phyloP scores from a whole-genome alignment of 2,888 invertebrate species.

The Andrena praecox region DNA sequence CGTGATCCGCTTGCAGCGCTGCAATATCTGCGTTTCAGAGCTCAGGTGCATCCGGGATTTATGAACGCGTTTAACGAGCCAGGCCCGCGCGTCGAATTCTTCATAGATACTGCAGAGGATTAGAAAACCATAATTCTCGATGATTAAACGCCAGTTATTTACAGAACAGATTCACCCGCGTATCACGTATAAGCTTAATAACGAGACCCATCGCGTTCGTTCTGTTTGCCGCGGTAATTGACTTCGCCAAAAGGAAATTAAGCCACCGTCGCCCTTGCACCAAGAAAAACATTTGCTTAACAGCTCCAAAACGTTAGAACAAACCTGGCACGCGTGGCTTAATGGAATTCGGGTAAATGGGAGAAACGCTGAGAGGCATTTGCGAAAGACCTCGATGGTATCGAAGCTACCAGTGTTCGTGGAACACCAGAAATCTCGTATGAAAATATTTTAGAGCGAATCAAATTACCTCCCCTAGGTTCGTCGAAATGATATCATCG shows the following conservation, averaged over 20 bases:
- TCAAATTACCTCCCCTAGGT: too few relatives aligned
- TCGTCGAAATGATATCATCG: too few relatives aligned
- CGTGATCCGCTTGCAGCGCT: conserved; percentile 12
- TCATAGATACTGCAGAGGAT: conserved; percentile 56
- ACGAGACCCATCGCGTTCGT: conserved; percentile 24
- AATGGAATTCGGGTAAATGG: conserved; percentile 27
- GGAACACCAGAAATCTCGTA: background rate
- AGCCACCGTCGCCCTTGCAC: background rate
- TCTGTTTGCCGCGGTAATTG: conserved; percentile 36
- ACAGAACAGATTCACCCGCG: conserved; percentile 24
- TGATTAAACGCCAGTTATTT: conserved; percentile 61
- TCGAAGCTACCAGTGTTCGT: background rate
- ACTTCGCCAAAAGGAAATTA: conserved; percentile 33
- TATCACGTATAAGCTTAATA: conserved; percentile 28
- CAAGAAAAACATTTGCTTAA: conserved; percentile 36
- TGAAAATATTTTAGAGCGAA: too few relatives aligned
- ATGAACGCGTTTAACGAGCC: conserved; percentile 56
- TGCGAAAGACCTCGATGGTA: background rate
- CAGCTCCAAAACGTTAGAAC: background rate
- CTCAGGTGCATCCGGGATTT: conserved; percentile 53
- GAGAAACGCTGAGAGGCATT: background rate
- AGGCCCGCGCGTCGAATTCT: conserved; percentile 33
- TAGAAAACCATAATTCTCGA: conserved; percentile 67
- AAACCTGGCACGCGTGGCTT: background rate
- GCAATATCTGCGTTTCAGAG: background rate